These are phyloP conservation scores for Fabriciana adippe DNA, from an alignment of 2,888 invertebrate genomes.

Conservation along the genomic window DNA sequence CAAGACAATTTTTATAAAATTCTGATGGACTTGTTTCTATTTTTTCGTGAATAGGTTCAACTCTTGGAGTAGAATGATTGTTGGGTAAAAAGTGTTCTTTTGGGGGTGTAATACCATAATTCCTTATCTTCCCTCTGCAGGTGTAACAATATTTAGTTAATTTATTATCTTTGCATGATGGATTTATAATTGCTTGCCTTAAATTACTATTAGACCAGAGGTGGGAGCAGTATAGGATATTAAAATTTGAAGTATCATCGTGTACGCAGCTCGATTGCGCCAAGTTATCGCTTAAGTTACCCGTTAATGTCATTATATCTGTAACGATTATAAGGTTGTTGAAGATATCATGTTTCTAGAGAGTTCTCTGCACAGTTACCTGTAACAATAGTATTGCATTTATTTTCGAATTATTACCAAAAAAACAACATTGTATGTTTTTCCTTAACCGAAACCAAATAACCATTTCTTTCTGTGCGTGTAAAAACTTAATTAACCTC, in stretches of 20 bases:
- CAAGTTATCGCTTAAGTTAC: conserved; percentile 53
- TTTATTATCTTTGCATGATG: conserved; percentile 56
- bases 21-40: conserved; percentile 42
- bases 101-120: conserved; percentile 66
- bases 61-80: conserved; percentile 70
- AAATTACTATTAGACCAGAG: conserved; percentile 68
- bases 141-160: conserved; percentile 68
- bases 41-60: conserved; percentile 44
- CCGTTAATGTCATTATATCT: conserved; percentile 63
- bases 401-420: no score
- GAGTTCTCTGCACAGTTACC: conserved; percentile 41
- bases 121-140: conserved; percentile 74
- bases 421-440: no score
- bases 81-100: conserved; percentile 60
- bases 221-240: conserved; percentile 70
- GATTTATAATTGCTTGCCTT: conserved; percentile 60
- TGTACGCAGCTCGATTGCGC: conserved; percentile 48
- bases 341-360: conserved; percentile 40
- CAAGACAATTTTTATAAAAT: conserved; percentile 46
- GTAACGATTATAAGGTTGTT: conserved; percentile 12
- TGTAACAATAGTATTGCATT: conserved; percentile 41
- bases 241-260: conserved; percentile 62
- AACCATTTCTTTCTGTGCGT: not conserved
- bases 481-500: conserved; percentile 20
- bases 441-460: no score